phyloP scores from a whole-genome alignment of 2,113 vertebrate genomes.

The Odocoileus hemionus region DNA sequence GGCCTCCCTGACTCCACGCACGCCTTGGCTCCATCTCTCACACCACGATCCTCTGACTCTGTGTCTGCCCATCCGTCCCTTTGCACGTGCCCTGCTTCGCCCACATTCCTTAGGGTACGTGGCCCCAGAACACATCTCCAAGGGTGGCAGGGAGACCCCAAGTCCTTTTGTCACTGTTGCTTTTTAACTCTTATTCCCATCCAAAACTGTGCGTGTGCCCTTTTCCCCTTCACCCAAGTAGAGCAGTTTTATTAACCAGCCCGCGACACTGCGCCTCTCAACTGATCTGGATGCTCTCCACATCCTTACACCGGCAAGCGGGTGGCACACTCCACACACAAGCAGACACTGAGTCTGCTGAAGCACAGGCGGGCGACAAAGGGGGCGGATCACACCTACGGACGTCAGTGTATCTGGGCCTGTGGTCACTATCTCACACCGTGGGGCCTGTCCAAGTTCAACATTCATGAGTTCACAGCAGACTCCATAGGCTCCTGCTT shows the following conservation, averaged over 20 bases:
- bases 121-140: not conserved
- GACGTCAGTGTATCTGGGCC: fast-evolving
- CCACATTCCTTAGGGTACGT: not conserved
- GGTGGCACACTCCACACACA: not conserved
- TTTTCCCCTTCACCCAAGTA: not conserved
- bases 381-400: fast-evolving
- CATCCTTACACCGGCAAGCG: not conserved
- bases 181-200: not conserved
- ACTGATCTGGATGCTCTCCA: not conserved
- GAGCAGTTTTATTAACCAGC: not conserved
- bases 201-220: too few relatives aligned
- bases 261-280: not conserved
- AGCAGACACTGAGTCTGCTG: not conserved
- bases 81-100: not conserved
- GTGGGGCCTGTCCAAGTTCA: not conserved
- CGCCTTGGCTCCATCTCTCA: not conserved
- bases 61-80: fast-evolving
- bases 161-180: not conserved
- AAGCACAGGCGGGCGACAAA: not conserved
- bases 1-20: not conserved
- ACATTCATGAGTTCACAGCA: not conserved
- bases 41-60: not conserved
- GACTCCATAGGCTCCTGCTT: too few relatives aligned
- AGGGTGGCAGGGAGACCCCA: not conserved
- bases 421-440: fast-evolving